phyloP scores from a whole-genome alignment of 2,888 invertebrate genomes.

The Lobophora halterata region DNA sequence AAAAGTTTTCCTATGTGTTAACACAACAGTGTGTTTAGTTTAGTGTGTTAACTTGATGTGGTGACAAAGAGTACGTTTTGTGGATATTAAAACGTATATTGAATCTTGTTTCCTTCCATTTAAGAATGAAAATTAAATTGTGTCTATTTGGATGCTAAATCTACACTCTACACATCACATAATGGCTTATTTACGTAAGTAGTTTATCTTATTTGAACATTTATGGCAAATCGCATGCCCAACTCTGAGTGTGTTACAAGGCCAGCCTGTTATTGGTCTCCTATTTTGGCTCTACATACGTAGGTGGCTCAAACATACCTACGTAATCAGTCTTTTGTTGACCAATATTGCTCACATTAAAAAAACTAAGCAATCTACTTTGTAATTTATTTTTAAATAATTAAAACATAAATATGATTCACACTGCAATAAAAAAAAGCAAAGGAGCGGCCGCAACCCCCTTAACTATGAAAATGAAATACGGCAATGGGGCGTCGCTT shows the following conservation, averaged over 20 bases:
- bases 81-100: constrained; percentile 5
- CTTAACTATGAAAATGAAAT: no score
- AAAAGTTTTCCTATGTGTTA: constrained; percentile 45
- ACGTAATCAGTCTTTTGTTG: constrained; percentile 8
- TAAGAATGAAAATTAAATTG: no score
- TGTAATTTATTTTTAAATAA: neutral
- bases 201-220: constrained; percentile 13
- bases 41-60: constrained; percentile 14
- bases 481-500: constrained; percentile 41
- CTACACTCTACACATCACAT: constrained; percentile 13
- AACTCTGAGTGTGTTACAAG: constrained; percentile 39
- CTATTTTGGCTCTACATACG: constrained; percentile 42
- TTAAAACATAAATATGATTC: constrained; percentile 25
- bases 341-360: constrained; percentile 3
- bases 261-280: constrained; percentile 43
- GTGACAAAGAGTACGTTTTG: constrained; percentile 7
- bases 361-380: neutral
- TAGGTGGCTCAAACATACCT: constrained; percentile 11
- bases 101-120: no score
- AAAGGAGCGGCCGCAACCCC: constrained; percentile 44
- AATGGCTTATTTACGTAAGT: constrained; percentile 24
- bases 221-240: constrained; percentile 27
- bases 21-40: constrained; percentile 35
- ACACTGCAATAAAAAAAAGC: constrained; percentile 34
- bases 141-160: no score